Conservation (phyloP, 2,888 invertebrate species). For the Diaphora mendica region DNA sequence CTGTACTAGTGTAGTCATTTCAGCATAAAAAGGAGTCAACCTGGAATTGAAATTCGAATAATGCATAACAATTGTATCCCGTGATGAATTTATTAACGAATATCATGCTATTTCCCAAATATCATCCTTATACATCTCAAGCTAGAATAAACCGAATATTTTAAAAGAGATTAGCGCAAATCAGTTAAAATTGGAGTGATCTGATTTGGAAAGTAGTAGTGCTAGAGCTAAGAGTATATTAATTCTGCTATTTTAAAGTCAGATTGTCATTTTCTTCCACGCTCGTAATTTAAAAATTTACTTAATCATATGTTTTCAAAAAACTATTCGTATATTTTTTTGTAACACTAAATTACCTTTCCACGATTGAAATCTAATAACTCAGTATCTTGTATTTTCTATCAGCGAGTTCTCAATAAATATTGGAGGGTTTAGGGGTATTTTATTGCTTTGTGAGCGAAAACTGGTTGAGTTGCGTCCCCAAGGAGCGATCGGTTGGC, state of each 20-base stretch:
- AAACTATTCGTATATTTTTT: neutral
- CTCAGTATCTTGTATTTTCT: conserved; percentile 45
- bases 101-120: too few relatives aligned
- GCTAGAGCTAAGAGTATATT: neutral
- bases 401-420: conserved; percentile 65
- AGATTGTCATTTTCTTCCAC: neutral
- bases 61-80: too few relatives aligned
- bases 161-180: neutral
- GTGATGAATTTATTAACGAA: too few relatives aligned
- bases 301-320: neutral
- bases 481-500: conserved; percentile 81
- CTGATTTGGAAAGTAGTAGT: too few relatives aligned
- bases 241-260: neutral
- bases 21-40: too few relatives aligned
- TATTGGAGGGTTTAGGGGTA: conserved; percentile 69
- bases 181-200: too few relatives aligned
- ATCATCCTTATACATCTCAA: too few relatives aligned
- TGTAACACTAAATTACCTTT: conserved; percentile 2
- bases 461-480: conserved; percentile 71
- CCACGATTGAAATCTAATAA: conserved; percentile 40
- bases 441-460: conserved; percentile 75
- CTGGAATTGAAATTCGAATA: too few relatives aligned
- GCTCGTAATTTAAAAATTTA: neutral
- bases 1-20: too few relatives aligned
- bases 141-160: neutral